Percentiles rank a stretch among this genome's conserved stretches.
phyloP scores from a whole-genome alignment of 2,113 vertebrate species.

The Triplophysa siluroides region DNA sequence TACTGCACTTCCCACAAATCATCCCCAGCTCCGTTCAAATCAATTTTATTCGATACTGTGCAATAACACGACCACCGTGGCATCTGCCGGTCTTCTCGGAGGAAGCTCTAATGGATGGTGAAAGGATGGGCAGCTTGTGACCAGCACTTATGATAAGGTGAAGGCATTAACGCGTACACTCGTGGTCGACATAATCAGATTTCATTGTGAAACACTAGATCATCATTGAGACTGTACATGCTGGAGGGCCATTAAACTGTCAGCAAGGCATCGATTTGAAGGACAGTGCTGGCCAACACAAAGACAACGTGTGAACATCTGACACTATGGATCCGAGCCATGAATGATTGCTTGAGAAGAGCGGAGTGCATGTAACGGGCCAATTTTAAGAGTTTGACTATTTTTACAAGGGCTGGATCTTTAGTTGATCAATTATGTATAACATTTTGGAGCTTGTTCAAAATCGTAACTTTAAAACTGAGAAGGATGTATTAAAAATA shows the following conservation, averaged over 20 bases:
- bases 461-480: background rate
- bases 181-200: conserved; percentile 53
- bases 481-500: background rate
- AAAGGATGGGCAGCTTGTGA: conserved; percentile 34
- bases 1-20: conserved; percentile 37
- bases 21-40: conserved; percentile 23
- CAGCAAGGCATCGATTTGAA: conserved; percentile 53
- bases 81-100: conserved; percentile 24
- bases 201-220: conserved; percentile 52
- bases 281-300: conserved; percentile 43
- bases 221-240: conserved; percentile 43
- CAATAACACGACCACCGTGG: conserved; percentile 25
- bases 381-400: background rate
- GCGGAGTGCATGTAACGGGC: background rate
- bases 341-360: conserved; percentile 21
- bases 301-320: conserved; percentile 52
- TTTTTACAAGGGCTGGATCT: conserved; percentile 27
- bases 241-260: conserved; percentile 55
- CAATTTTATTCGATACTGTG: conserved; percentile 12
- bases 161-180: conserved; percentile 36
- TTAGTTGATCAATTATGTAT: conserved; percentile 36
- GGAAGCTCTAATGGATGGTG: conserved; percentile 49
- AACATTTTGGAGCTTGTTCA: background rate
- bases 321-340: conserved; percentile 30
- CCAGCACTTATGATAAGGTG: conserved; percentile 43